phyloP scores from a whole-genome alignment of 2,113 vertebrate genomes.

The Stomatorhinus ivindoensis region DNA sequence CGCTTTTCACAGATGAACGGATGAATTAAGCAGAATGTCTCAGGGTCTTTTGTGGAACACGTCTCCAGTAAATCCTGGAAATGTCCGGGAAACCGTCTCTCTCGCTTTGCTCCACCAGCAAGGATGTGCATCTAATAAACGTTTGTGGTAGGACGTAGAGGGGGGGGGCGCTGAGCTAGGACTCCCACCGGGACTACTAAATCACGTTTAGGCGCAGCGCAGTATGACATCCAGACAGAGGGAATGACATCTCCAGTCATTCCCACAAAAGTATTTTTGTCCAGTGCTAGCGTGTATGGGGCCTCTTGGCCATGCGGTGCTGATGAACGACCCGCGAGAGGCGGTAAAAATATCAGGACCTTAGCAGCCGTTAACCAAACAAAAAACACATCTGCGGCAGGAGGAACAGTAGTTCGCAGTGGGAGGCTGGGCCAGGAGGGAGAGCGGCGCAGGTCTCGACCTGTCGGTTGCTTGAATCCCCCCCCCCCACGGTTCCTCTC shows the following conservation, averaged over 20 bases:
- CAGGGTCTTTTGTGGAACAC: slow-evolving; percentile 32
- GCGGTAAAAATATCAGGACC: slow-evolving; percentile 69
- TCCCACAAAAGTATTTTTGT: slow-evolving; percentile 69
- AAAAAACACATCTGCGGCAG: slow-evolving; percentile 66
- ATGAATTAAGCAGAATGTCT: slow-evolving; percentile 57
- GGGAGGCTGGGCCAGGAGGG: slow-evolving; percentile 54
- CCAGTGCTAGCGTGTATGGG: slow-evolving; percentile 41
- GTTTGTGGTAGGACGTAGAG: slow-evolving; percentile 51
- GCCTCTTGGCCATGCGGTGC: slow-evolving; percentile 47
- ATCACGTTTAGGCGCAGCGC: slow-evolving; percentile 62
- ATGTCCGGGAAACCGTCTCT: slow-evolving; percentile 42
- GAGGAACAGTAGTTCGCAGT: slow-evolving; percentile 65
- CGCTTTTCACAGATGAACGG: slow-evolving; percentile 58
- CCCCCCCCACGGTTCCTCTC: not conserved
- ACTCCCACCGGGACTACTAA: slow-evolving; percentile 62
- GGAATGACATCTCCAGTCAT: slow-evolving; percentile 48
- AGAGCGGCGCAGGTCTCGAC: slow-evolving; percentile 48
- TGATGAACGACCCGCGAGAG: slow-evolving; percentile 60
- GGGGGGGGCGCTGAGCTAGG: slow-evolving; percentile 37
- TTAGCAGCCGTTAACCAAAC: slow-evolving; percentile 61
- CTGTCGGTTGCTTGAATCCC: slow-evolving; percentile 41
- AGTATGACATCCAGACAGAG: slow-evolving; percentile 68
- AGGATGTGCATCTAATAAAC: slow-evolving; percentile 57
- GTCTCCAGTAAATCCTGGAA: slow-evolving; percentile 42
- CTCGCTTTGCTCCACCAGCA: slow-evolving; percentile 50